Percentiles rank a stretch among this genome's conserved stretches.
Evolutionary conservation across 2,797 vertebrate species (phyloP).

Genomic region (Platalea minor): DNA sequence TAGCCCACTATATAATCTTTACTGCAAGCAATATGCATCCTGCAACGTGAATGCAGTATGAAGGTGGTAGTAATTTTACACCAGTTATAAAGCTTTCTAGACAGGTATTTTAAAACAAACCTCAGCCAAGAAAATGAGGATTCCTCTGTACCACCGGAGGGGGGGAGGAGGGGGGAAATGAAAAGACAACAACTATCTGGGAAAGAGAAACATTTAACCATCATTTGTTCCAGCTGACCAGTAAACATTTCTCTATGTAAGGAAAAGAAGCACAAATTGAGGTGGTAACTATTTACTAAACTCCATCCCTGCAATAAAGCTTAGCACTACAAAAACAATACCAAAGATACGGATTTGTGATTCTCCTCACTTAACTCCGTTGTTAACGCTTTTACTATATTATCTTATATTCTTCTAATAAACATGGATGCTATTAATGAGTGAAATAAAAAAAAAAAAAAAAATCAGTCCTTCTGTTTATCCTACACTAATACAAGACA

Average conservation of each 20-base stretch:
- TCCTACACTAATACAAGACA: not conserved
- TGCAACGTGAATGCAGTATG: not conserved
- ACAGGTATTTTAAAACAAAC: not conserved
- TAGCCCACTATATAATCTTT: not conserved
- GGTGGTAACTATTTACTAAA: not conserved
- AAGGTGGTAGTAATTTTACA: not conserved
- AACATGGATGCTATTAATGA: not conserved
- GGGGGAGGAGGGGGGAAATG: not conserved
- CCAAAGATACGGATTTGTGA: not conserved
- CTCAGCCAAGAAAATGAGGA: not conserved
- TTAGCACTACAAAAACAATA: not conserved
- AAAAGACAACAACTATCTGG: accelerated
- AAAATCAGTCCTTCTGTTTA: not conserved
- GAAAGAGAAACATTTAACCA: not conserved
- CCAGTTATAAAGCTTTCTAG: not conserved
- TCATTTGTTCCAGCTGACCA: not conserved
- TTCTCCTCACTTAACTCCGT: not conserved
- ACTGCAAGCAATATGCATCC: not conserved
- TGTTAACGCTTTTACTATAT: not conserved
- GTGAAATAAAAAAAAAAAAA: not conserved
- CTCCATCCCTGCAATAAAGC: not conserved
- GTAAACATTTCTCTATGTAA: not conserved
- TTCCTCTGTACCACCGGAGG: not conserved
- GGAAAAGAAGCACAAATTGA: not conserved
- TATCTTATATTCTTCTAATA: not conserved